Percentiles rank a stretch among this genome's conserved stretches.
Evolutionary conservation across 1,140 invertebrate species (phyloP).

Genomic region (Drosophila willistoni): DNA sequence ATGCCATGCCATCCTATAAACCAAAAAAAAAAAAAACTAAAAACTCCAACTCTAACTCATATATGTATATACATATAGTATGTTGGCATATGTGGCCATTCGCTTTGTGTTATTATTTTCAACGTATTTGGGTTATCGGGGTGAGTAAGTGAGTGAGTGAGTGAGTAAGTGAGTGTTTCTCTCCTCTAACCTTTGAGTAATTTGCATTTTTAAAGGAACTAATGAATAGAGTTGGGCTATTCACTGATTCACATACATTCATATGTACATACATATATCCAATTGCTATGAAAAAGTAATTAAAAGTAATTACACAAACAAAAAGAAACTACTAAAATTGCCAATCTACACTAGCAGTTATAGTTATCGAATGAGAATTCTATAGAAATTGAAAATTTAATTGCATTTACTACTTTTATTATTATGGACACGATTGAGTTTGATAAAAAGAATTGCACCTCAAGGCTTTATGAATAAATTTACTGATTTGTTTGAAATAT

Average conservation of each 20-base stretch:
- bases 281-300: conserved; percentile 7
- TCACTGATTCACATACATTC: conserved; percentile 4
- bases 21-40: not conserved
- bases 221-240: conserved; percentile 19
- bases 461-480: too few relatives aligned
- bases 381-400: not conserved
- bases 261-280: not conserved
- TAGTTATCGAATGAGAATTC: not conserved
- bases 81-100: conserved; percentile 35
- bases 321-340: not conserved
- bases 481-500: too few relatives aligned
- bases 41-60: conserved; percentile 22
- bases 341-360: not conserved
- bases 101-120: conserved; percentile 59
- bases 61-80: conserved; percentile 6
- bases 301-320: conserved; percentile 5
- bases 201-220: conserved; percentile 46
- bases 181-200: conserved; percentile 31
- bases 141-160: conserved; percentile 36
- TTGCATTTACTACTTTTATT: too few relatives aligned
- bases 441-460: too few relatives aligned
- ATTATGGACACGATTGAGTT: too few relatives aligned
- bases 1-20: conserved; percentile 56
- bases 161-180: conserved; percentile 30
- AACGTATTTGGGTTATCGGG: conserved; percentile 52